These are phyloP conservation scores for Melanotaenia boesemani DNA, from an alignment of 2,797 vertebrate genomes.

Conservation along the genomic window DNA sequence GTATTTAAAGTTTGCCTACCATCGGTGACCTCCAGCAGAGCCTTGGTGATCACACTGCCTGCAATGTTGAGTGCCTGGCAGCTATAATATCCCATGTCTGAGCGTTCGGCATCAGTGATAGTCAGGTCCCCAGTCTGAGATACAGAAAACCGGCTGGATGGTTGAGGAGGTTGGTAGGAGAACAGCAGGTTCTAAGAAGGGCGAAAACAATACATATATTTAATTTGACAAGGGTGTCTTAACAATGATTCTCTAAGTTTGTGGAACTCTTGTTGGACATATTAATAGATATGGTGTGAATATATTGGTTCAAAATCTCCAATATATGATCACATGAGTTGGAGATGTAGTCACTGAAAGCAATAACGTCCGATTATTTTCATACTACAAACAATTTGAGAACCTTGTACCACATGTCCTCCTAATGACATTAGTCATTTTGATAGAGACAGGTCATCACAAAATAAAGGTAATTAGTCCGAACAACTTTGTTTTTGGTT, in stretches of 20 bases:
- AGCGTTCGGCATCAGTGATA: conserved; percentile 92
- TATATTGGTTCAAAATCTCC: background rate
- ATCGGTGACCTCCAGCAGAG: conserved; percentile 96
- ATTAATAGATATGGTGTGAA: background rate
- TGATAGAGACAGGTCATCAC: background rate
- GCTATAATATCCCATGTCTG: conserved; percentile 96
- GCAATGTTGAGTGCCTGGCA: conserved; percentile 99
- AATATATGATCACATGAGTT: background rate
- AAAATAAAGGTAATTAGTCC: background rate
- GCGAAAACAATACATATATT: conserved; percentile 14
- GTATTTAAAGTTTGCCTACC: conserved; percentile 81
- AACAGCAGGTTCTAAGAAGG: conserved; percentile 92
- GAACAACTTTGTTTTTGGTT: background rate
- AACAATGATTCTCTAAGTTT: background rate
- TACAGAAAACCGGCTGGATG: conserved; percentile 94
- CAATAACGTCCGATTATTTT: background rate
- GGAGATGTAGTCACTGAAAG: too few relatives aligned
- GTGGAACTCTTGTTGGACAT: background rate
- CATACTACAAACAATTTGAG: background rate
- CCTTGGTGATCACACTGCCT: conserved; percentile 98
- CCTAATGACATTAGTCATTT: background rate
- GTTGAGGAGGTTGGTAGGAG: conserved; percentile 96
- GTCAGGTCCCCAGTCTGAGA: conserved; percentile 97
- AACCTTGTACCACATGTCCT: background rate
- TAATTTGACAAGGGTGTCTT: background rate